Base-by-base conservation (phyloP, 1,140 invertebrate genomes). In the Cydia splendana region DNA sequence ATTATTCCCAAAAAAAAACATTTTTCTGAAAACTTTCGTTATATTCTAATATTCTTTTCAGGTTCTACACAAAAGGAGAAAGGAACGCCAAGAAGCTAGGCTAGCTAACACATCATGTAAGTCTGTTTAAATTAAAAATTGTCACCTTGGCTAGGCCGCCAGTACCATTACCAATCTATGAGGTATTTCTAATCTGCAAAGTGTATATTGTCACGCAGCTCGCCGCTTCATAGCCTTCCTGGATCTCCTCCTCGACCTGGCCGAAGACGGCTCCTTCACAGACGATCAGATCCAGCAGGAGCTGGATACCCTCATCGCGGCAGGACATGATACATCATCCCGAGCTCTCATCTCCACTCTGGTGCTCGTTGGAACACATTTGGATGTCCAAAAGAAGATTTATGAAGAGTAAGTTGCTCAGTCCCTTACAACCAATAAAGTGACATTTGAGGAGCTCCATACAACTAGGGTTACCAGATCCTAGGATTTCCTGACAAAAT, bases 11-110 rank as follows among this genome's bases (percentile, higher is more conserved):
- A 2, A 48, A 2, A 48, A 48, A 5, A 13, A 5, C 2, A 5
- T 53, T 53, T 18, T n/a, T n/a, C n/a, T 48, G 45, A 12, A 13
- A n/a, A 53, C 15, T n/a, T 53, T 53, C 15, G 13, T n/a, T 0
- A 53, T n/a, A 34, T 53, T n/a, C 51, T 65, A 51, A 28, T 65
- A 30, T 81, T 83, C 24, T 1, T 9, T 42, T 42, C 78, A 91
- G 88, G 86, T 90, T 28, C 67, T 90, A 15, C 75, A 90, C 75
- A 87, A 81, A 76, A 83, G 88, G 75, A 90, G 89, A 80, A 82
- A 83, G 24, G 83, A 88, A 76, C 82, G 76, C 75, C 24, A 65
- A 79, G 65, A 81, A 85, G 67, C 77, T 77, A 28, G 65, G 83
- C 62, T 69, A 62, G 77, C 81, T 74, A 77, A 74, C 24, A 81